Conservation (phyloP, 2,113 vertebrate genomes). For the Telmatochromis brichardi region DNA sequence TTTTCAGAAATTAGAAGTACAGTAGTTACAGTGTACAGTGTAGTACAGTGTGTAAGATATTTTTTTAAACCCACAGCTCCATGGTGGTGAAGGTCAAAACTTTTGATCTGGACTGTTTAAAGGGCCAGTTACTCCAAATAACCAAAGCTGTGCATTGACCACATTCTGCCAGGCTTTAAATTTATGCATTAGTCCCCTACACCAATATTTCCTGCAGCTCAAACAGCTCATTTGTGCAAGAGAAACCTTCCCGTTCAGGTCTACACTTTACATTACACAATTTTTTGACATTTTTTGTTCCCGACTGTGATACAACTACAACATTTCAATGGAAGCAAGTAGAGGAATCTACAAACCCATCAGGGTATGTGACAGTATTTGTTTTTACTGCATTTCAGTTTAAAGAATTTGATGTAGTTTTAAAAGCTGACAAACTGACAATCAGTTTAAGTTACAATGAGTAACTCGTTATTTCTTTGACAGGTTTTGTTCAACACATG, state of each 20-base stretch:
- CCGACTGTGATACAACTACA: neutral
- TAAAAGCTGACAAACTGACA: neutral
- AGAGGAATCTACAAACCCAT: neutral
- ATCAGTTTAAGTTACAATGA: neutral
- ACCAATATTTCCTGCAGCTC: neutral
- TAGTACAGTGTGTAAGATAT: neutral
- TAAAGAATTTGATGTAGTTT: neutral
- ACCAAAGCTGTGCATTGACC: neutral
- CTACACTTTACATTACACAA: neutral
- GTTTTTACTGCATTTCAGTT: neutral
- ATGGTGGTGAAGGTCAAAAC: neutral
- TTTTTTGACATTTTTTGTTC: neutral
- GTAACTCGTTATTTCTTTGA: neutral
- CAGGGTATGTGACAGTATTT: neutral
- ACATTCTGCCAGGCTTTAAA: neutral
- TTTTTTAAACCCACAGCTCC: neutral
- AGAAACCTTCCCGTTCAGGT: neutral
- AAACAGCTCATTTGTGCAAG: neutral
- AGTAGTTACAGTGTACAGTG: neutral
- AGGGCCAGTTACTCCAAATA: neutral
- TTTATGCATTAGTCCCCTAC: neutral
- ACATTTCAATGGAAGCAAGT: neutral
- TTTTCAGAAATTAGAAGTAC: neutral
- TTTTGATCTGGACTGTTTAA: neutral
- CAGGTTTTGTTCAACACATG: neutral